A percentile compares a stretch with the other conserved stretches of the same genome.
phyloP scores from a whole-genome alignment of 2,888 invertebrate species.

The Erebia ligea region DNA sequence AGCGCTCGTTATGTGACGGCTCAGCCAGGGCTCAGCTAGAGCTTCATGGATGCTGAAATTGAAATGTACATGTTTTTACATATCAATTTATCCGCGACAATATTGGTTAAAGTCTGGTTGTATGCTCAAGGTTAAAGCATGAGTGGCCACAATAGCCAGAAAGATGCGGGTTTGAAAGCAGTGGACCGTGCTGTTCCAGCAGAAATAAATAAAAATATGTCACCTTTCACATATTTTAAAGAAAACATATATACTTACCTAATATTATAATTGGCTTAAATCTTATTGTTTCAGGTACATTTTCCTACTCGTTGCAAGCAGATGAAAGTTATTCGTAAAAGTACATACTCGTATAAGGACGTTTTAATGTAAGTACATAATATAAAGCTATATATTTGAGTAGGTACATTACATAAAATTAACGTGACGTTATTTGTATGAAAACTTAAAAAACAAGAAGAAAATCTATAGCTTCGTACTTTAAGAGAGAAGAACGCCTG shows the following conservation, averaged over 20 bases:
- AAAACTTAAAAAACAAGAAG: conserved; percentile 8
- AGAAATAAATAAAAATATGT: too few relatives aligned
- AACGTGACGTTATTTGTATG: not conserved
- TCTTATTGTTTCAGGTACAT: conserved; percentile 16
- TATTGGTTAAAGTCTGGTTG: too few relatives aligned
- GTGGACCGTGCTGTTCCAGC: too few relatives aligned
- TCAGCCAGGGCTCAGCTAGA: too few relatives aligned
- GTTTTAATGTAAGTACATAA: not conserved
- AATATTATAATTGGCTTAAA: not conserved
- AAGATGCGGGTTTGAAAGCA: too few relatives aligned
- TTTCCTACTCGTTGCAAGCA: not conserved
- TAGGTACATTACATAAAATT: not conserved
- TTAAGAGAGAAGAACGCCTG: conserved; percentile 17
- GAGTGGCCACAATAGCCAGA: too few relatives aligned
- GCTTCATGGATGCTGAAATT: too few relatives aligned
- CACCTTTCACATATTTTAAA: not conserved
- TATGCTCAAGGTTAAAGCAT: too few relatives aligned
- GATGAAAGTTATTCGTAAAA: not conserved
- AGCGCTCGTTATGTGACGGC: too few relatives aligned
- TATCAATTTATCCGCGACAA: too few relatives aligned
- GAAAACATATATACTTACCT: not conserved
- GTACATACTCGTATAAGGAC: too few relatives aligned
- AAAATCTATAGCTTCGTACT: conserved; percentile 8
- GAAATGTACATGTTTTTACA: too few relatives aligned
- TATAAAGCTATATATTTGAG: not conserved